phyloP scores from a whole-genome alignment of 2,888 invertebrate species.

The Syritta pipiens region DNA sequence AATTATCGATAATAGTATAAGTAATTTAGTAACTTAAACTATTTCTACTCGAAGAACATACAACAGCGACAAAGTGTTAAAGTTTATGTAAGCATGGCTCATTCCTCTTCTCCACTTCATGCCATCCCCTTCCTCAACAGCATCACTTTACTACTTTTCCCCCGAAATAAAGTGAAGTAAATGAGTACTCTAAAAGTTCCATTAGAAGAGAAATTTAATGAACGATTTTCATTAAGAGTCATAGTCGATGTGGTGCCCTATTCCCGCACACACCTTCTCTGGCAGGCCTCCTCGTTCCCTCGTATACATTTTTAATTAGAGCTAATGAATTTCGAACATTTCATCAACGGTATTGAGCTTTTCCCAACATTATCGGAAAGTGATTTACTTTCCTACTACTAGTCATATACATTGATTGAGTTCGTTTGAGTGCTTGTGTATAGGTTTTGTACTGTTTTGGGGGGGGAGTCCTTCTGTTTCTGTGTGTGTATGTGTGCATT shows the following conservation, averaged over 20 bases:
- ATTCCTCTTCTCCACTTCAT: conserved; percentile 30
- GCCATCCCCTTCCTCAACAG: conserved; percentile 24
- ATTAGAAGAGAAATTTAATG: conserved; percentile 66
- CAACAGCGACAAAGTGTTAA: conserved; percentile 44
- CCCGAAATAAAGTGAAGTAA: conserved; percentile 52
- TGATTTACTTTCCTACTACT: conserved; percentile 60
- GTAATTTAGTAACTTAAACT: background rate
- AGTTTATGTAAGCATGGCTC: conserved; percentile 60
- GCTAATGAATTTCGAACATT: conserved; percentile 67
- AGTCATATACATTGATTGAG: conserved; percentile 50
- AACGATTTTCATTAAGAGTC: conserved; percentile 67
- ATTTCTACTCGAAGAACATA: conserved; percentile 19
- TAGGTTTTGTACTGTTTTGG: too few species aligned
- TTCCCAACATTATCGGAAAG: conserved; percentile 64
- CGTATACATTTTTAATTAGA: conserved; percentile 68
- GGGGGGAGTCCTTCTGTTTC: too few species aligned
- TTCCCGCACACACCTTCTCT: background rate
- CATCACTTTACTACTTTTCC: conserved; percentile 43
- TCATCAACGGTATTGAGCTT: conserved; percentile 65
- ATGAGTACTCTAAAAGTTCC: conserved; percentile 66
- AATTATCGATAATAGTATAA: conserved; percentile 37
- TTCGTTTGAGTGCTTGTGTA: conserved; percentile 19
- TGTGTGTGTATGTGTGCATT: background rate
- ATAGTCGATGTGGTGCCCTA: conserved; percentile 38
- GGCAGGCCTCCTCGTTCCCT: conserved; percentile 24